A percentile compares a stretch with the other conserved stretches of the same genome.
phyloP scores from a whole-genome alignment of 2,113 vertebrate species.

The Axis porcinus region DNA sequence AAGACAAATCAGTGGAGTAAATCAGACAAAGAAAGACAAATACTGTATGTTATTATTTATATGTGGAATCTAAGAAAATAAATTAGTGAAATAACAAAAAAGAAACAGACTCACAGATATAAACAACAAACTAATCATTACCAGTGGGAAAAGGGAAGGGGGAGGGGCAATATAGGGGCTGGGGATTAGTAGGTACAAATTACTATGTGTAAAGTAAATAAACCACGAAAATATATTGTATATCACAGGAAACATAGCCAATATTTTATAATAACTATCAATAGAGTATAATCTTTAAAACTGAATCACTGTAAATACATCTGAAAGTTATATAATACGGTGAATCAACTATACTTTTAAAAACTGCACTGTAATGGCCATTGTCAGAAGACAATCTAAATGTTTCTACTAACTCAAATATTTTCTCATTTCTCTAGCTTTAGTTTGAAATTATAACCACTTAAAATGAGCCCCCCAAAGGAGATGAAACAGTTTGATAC shows the following conservation, averaged over 20 bases:
- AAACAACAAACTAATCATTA: background rate
- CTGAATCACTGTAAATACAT: background rate
- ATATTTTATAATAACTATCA: background rate
- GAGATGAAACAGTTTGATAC: background rate
- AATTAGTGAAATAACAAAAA: background rate
- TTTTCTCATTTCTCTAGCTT: constrained; percentile 5
- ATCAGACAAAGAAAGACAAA: background rate
- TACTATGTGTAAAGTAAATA: background rate
- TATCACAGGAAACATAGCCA: background rate
- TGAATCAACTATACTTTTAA: background rate
- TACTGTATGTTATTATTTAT: background rate
- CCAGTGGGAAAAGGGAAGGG: background rate
- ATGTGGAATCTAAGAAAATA: background rate
- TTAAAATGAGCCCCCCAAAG: background rate
- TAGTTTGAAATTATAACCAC: background rate
- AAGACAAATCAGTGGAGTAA: background rate
- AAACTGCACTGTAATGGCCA: background rate
- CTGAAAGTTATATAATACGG: background rate
- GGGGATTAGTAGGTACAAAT: background rate
- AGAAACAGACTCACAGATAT: background rate
- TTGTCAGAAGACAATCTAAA: background rate
- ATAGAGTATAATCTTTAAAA: background rate
- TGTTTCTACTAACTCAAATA: background rate
- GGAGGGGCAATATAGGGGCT: background rate
- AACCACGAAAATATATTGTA: background rate